Conservation (phyloP, 2,888 invertebrate species). For the Didymodactylos carnosus region DNA sequence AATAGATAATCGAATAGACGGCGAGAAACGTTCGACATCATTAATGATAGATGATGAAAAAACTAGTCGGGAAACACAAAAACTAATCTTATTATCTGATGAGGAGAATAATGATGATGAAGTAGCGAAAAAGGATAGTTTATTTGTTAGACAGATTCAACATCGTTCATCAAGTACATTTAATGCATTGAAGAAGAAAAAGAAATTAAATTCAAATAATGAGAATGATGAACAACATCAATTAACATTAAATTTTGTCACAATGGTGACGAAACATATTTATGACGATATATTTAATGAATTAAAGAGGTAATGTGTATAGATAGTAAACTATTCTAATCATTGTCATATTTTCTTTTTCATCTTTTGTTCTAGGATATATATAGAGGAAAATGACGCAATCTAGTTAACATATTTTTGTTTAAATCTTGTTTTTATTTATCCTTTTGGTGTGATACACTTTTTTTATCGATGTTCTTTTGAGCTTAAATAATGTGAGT, state of each 20-base stretch:
- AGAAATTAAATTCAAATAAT: no score
- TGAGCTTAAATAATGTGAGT: no score
- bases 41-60: background rate
- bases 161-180: background rate
- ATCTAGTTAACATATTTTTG: no score
- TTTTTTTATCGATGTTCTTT: no score
- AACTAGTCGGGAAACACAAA: background rate
- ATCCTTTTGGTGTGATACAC: no score
- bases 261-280: background rate
- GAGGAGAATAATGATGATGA: background rate
- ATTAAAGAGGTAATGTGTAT: background rate
- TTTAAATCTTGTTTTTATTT: no score
- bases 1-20: no score
- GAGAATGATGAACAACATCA: background rate
- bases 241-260: background rate
- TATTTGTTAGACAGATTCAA: background rate
- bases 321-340: no score
- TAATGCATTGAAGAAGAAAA: background rate
- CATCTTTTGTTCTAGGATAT: background rate
- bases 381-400: no score
- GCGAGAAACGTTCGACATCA: background rate
- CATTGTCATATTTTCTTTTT: no score
- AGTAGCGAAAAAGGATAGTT: background rate
- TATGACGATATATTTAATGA: background rate
- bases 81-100: no score